phyloP scores from a whole-genome alignment of 2,888 invertebrate species.

The Tetragonisca angustula region DNA sequence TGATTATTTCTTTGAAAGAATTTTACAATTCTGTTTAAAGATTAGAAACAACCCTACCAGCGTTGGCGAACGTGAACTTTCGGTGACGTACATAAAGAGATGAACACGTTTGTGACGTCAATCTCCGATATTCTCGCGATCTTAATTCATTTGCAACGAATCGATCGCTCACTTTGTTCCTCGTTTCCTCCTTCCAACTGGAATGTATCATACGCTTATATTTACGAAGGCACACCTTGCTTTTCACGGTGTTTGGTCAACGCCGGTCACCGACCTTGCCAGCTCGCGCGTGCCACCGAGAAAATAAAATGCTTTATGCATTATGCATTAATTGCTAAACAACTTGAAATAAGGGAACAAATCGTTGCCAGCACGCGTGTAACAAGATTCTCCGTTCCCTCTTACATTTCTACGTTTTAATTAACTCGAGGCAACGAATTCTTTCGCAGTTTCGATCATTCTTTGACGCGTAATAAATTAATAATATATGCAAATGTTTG shows the following conservation, averaged over 20 bases:
- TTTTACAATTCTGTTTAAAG: not conserved
- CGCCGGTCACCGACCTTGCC: slow-evolving; percentile 74
- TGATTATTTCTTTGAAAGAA: not conserved
- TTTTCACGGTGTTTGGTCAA: slow-evolving; percentile 70
- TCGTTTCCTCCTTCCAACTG: slow-evolving; percentile 46
- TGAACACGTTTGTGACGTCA: slow-evolving; percentile 60
- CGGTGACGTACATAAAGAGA: slow-evolving; percentile 47
- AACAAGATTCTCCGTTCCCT: not conserved
- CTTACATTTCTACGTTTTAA: not conserved
- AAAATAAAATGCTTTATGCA: slow-evolving; percentile 38
- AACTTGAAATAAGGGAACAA: not conserved
- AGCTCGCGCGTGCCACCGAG: slow-evolving; percentile 40
- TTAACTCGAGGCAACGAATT: not conserved
- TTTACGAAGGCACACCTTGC: slow-evolving; percentile 59
- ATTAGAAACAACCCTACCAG: not conserved
- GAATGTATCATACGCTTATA: slow-evolving; percentile 47
- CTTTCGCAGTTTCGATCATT: not conserved
- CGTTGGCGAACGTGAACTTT: slow-evolving; percentile 19
- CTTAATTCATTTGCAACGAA: not conserved
- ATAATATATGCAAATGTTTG: too few relatives aligned
- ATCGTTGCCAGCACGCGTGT: not conserved
- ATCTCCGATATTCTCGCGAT: slow-evolving; percentile 48
- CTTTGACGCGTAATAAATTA: not conserved
- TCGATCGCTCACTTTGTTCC: slow-evolving; percentile 27
- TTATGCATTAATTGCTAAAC: slow-evolving; percentile 22